Evolutionary conservation across 1,140 invertebrate species (phyloP).

Genomic region (Ceratitis capitata): DNA sequence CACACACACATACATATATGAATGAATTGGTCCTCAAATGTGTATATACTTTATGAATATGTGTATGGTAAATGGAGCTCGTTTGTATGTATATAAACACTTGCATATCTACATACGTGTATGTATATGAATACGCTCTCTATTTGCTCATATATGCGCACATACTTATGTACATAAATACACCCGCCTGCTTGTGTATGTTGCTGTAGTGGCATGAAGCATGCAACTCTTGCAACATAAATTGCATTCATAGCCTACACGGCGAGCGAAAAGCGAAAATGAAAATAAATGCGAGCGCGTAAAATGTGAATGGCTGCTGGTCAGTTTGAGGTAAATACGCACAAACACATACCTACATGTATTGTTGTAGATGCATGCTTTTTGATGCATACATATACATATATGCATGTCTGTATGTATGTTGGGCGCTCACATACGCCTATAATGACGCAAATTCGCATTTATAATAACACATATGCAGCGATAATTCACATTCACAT

Average conservation of each 20-base stretch:
- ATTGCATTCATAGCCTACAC: too few species aligned
- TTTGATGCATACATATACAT: background rate
- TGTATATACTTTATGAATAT: background rate
- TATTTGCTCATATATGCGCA: background rate
- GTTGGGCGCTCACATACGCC: background rate
- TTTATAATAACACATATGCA: conserved; percentile 25
- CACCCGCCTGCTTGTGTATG: background rate
- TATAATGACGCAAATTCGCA: background rate
- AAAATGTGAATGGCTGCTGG: background rate
- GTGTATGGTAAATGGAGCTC: background rate
- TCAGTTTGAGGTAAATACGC: background rate
- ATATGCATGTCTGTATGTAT: background rate
- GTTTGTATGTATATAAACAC: background rate
- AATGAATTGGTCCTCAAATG: too few species aligned
- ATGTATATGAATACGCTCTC: background rate
- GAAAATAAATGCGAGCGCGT: background rate
- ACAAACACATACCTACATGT: background rate
- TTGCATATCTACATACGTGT: background rate
- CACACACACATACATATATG: background rate
- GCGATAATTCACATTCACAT: background rate
- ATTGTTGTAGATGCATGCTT: too few species aligned
- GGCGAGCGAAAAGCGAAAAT: background rate
- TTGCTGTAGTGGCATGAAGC: background rate
- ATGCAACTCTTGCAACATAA: background rate
- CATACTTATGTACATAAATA: too few species aligned